Percentiles rank a stretch among this genome's conserved stretches.
phyloP scores from a whole-genome alignment of 2,888 invertebrate species.

The Apomyelois bistriatella region DNA sequence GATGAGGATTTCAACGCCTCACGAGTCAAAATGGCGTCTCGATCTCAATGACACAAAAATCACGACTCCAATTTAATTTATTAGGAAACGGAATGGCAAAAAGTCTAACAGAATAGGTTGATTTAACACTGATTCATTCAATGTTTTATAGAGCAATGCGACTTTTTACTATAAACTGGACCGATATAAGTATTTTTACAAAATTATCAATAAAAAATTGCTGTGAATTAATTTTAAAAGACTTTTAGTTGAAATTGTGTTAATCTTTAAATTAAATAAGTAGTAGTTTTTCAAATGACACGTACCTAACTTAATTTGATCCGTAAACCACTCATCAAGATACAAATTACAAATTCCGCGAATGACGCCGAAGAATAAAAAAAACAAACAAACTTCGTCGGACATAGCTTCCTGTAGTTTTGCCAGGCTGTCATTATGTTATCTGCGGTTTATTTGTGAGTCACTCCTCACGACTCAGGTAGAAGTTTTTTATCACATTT shows the following conservation, averaged over 20 bases:
- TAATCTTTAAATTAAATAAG: no score
- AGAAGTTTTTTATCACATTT: neutral
- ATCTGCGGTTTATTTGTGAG: neutral
- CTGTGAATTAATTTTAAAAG: no score
- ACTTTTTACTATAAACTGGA: no score
- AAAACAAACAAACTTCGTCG: neutral
- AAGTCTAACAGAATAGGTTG: neutral
- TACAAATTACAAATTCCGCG: neutral
- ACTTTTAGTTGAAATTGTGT: no score
- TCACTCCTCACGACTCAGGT: neutral
- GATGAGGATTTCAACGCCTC: neutral
- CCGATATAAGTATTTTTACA: no score
- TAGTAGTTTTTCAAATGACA: neutral
- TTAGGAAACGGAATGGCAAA: neutral
- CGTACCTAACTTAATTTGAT: neutral
- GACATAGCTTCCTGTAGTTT: neutral
- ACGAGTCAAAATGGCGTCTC: neutral
- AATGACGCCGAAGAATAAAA: neutral
- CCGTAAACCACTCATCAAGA: neutral
- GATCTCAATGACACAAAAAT: neutral
- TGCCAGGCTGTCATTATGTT: conserved; percentile 4
- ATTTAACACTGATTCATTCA: no score
- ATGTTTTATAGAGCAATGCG: no score
- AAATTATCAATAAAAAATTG: no score
- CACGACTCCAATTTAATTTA: conserved; percentile 6